phyloP scores from a whole-genome alignment of 2,888 invertebrate species.

The Platycheirus rosarum region DNA sequence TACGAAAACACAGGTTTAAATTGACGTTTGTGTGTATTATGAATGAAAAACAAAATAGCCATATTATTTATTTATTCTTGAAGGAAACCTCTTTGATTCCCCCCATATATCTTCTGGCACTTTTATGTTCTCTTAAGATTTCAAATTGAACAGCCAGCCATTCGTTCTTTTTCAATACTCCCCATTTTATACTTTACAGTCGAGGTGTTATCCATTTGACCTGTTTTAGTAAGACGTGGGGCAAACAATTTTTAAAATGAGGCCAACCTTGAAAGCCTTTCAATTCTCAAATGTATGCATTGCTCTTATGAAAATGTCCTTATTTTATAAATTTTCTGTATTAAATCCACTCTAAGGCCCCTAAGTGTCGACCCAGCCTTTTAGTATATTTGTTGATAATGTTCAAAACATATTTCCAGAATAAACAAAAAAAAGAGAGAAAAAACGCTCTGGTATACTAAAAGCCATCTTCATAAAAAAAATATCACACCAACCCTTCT shows the following conservation, averaged over 20 bases:
- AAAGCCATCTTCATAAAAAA: conserved; percentile 8
- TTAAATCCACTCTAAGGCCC: conserved; percentile 46
- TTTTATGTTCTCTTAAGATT: too few relatives aligned
- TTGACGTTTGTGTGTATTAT: too few relatives aligned
- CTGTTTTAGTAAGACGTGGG: background rate
- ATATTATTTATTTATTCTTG: too few relatives aligned
- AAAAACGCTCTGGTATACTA: conserved; percentile 19
- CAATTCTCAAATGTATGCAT: conserved; percentile 32
- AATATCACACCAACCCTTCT: background rate
- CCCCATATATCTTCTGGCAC: too few relatives aligned
- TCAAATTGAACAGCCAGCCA: too few relatives aligned
- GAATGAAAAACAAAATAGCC: too few relatives aligned
- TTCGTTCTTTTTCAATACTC: background rate
- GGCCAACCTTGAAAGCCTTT: conserved; percentile 23
- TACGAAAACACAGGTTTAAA: too few relatives aligned
- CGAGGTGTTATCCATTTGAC: conserved; percentile 1
- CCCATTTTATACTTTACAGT: background rate
- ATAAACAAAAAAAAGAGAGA: background rate
- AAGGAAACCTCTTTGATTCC: too few relatives aligned
- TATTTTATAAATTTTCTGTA: conserved; percentile 36
- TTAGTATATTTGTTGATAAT: conserved; percentile 33
- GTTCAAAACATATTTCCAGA: conserved; percentile 15
- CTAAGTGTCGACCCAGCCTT: conserved; percentile 23
- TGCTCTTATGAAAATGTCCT: conserved; percentile 44
- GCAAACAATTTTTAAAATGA: conserved; percentile 6